Conservation (phyloP, 2,113 vertebrate species). For the Sterrhoptilus dennistouni region DNA sequence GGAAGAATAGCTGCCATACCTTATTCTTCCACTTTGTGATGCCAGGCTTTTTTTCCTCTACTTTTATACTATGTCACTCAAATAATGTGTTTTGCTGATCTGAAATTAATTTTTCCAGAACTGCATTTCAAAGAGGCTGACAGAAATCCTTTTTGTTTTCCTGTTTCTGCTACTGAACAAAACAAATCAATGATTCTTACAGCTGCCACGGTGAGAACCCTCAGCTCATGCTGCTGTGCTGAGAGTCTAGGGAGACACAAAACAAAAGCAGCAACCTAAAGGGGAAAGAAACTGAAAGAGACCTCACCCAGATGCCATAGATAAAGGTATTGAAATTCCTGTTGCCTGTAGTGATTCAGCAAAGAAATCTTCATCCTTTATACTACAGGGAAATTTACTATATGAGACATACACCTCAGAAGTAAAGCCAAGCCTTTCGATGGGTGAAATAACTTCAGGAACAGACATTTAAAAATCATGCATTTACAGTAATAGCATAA, state of each 20-base stretch:
- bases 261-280: neutral
- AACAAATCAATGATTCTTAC: neutral
- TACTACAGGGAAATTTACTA: neutral
- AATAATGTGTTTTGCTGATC: neutral
- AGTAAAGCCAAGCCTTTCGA: neutral
- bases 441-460: neutral
- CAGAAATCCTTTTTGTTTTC: neutral
- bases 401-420: neutral
- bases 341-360: neutral
- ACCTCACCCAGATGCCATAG: neutral
- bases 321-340: neutral
- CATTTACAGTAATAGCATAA: neutral
- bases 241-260: neutral
- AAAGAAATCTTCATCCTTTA: neutral
- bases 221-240: rapidly evolving
- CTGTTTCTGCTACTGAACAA: neutral
- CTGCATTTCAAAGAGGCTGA: neutral
- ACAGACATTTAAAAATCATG: neutral
- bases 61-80: neutral
- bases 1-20: neutral
- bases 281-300: neutral
- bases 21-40: neutral
- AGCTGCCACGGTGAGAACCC: neutral
- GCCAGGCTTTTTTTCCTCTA: neutral
- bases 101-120: neutral